A percentile compares a stretch with the other conserved stretches of the same genome.
Evolutionary conservation across 2,113 vertebrate species (phyloP).

Genomic region (Camelus dromedarius): DNA sequence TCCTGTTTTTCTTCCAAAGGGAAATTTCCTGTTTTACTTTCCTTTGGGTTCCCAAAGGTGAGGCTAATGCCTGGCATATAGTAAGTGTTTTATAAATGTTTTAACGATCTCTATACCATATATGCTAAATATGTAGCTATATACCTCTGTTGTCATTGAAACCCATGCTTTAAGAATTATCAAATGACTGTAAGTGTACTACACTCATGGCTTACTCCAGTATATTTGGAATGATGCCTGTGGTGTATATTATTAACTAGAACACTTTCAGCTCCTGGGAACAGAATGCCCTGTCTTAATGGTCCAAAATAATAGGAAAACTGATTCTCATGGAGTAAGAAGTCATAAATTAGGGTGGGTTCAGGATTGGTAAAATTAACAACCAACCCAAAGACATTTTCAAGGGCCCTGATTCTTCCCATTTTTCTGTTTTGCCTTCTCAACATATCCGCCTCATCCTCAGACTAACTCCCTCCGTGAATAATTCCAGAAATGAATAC

Average conservation of each 20-base stretch:
- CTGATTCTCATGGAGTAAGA: background rate
- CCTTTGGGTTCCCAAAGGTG: background rate
- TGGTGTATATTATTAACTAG: background rate
- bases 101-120: background rate
- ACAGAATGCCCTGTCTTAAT: background rate
- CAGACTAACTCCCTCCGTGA: background rate
- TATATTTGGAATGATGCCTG: background rate
- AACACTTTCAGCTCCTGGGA: background rate
- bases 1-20: background rate
- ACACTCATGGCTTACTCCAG: background rate
- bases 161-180: background rate
- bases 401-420: background rate
- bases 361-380: background rate
- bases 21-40: background rate
- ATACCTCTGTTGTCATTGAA: background rate
- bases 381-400: background rate
- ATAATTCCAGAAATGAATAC: background rate
- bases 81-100: background rate
- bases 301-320: background rate
- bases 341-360: background rate
- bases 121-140: background rate
- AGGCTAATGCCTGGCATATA: background rate
- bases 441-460: background rate
- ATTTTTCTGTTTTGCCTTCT: background rate
- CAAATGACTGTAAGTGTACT: background rate